Evolutionary conservation across 2,888 invertebrate species (phyloP), one percentile per base, ranked within the genome.

Genomic region (Helobdella robusta): DNA sequence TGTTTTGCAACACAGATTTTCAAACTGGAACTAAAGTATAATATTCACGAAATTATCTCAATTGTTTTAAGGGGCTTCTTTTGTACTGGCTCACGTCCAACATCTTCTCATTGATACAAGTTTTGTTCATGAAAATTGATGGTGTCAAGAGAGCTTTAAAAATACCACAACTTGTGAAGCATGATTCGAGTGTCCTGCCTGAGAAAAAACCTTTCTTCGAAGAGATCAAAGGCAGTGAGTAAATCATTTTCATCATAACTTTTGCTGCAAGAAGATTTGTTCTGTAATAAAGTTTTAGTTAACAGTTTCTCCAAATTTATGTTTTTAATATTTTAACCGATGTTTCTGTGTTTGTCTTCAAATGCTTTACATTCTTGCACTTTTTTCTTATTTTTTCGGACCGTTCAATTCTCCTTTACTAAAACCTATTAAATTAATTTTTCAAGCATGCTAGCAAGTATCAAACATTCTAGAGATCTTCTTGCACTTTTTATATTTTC

Each of bases 41-140:
- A 20, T 11, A 11, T 23, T 8, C 11, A 11, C 8, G 54, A 52
- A 11, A 52, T 52, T 18, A 52, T 23, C 11, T 52, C 11, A 52
- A 15, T 20, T 20, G 25, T 52, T 11, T 15, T 18, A 32, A 77
- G 84, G 91, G 88, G 0, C 86, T 94, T 74, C 82, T 91, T 54
- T 86, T 87, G 36, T 95, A 95, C 76, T 95, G 94, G 94, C 84
- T 86, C 18, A 86, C 89, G 34, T 88, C 87, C 72, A 95, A 95
- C 78, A 84, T 88, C 58, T 85, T 92, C 69, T 91, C 92, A 0
- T 78, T 95, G 5, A 69, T 83, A 0, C 92, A 93, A 85, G 89
- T 88, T 11, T 84, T 85, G 11, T 63, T 91, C 64, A 79, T 95
- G 15, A 87, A 84, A 80, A 83, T 89, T 70, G 88, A 89, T 8